Evolutionary conservation across 2,888 invertebrate species (phyloP), one percentile per base, ranked within the genome.

Genomic region (Ophioninae sp.): DNA sequence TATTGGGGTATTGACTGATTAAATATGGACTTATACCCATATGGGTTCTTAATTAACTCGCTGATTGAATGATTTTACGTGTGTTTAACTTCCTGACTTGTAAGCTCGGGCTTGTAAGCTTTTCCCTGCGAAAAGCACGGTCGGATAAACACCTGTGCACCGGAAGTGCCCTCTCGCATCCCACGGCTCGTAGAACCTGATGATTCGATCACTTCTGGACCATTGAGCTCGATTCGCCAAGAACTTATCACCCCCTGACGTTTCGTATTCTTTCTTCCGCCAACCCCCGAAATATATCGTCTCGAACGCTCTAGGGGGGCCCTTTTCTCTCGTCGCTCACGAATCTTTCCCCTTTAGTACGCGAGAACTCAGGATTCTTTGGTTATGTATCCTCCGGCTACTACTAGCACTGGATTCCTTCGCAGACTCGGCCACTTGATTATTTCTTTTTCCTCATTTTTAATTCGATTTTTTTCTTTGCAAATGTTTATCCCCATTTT

Each of bases 141-240:
- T 90, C 82, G 88, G 87, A 79, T 90, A 88, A 88, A 89, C 88
- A 90, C 90, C 89, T 90, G 89, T 86, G 85, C 81, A 84, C 79
- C 85, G 84, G 84, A 85, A 87, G 78, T 63, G 51, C 63, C 74
- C 65, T 73, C 68, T 64, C 73, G 63, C 44, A 37, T 82, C n/a
- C 39, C 41, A 61, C 68, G 74, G 64, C 41, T 77, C 82, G 73
- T 44, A 64, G 59, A 75, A 87, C 87, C 87, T 88, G 87, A 87
- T 90, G 89, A 91, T 91, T 91, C 90, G 90, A 91, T 91, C 81
- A 82, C 88, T 91, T 91, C 90, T 89, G 88, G 88, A 87, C 89
- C 91, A 91, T 90, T 91, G 90, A 89, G 87, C 88, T 85, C 88
- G 89, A 91, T 90, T 91, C 89, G 85, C 79, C 76, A 77, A 76